Evolutionary conservation across 1,140 invertebrate genomes (phyloP), one percentile per base, ranked within the genome.

Genomic region (Danaus plexippus): DNA sequence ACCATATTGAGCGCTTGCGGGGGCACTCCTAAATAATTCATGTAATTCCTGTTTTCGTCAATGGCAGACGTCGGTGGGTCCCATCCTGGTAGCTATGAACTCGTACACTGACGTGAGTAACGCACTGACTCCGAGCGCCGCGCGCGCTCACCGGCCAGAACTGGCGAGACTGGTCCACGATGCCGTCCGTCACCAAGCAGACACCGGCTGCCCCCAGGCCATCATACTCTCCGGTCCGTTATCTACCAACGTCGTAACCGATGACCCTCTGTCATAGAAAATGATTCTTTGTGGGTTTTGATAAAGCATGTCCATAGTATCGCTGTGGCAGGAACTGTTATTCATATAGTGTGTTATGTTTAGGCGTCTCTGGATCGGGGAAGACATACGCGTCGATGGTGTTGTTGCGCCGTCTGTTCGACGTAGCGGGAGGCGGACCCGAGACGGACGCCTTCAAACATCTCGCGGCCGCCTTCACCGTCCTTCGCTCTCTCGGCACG

Each of bases 361-460:
- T 32, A 95, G 95, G 96, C 32, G 95, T 94, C 41, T 96, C 94
- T 73, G 97, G 96, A 9, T 96, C 95, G n/a, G 97, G 97, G 1
- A 98, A 98, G 87, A 98, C 96, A 22, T 95, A 96, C 77, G 93
- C 95, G 47, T 97, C 96, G 2, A 97, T 97, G 96, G 86, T 97
- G 65, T 87, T 98, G 67, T 88, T 98, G 47, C 90, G 96, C 59
- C 94, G 97, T 77, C 80, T 98, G 59, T 98, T 97, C 88, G 95
- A 97, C 75, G 94, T 96, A 49, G 96, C 96, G 11, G 96, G 96
- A 46, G 96, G 95, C 54, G 96, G 96, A 9, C 94, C 95, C 0
- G 96, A 97, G 88, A 98, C 96, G 1, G 96, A 98, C 87, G 95
- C 96, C n/a, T 98, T 97, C 79, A 98, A 97, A 88, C 96, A 98